Evolutionary conservation across 2,888 invertebrate genomes (phyloP).

Genomic region (Agrotis ipsilon): DNA sequence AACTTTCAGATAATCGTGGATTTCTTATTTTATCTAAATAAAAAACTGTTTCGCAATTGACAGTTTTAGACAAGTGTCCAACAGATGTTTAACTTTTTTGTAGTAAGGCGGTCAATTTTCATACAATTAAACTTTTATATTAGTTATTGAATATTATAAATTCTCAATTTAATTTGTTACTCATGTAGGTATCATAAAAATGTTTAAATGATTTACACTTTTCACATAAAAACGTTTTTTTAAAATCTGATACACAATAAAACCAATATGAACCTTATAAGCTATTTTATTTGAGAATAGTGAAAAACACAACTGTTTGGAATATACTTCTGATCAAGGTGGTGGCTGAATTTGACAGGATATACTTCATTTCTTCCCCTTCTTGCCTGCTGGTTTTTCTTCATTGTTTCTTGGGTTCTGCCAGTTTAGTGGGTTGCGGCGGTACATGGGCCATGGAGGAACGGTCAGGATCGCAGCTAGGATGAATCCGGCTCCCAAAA

Average conservation of each 20-base stretch:
- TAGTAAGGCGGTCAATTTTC: conserved; percentile 3
- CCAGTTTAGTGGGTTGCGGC: conserved; percentile 97
- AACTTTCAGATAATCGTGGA: too few relatives aligned
- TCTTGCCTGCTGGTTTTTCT: conserved; percentile 88
- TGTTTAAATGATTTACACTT: not conserved
- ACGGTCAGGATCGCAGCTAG: conserved; percentile 96
- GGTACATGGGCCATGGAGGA: conserved; percentile 99
- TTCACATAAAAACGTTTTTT: not conserved
- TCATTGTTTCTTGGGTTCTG: conserved; percentile 93
- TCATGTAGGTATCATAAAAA: not conserved
- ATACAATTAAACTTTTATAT: not conserved
- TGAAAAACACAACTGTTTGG: conserved; percentile 50
- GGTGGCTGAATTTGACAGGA: conserved; percentile 12
- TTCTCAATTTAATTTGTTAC: conserved; percentile 6
- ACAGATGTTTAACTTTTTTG: too few relatives aligned
- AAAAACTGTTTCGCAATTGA: too few relatives aligned
- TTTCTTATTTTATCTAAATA: too few relatives aligned
- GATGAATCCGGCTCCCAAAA: conserved; percentile 97
- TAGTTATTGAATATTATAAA: not conserved
- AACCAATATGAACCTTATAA: conserved; percentile 63
- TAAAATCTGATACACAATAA: conserved; percentile 48
- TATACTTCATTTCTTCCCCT: conserved; percentile 85
- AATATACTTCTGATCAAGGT: conserved; percentile 38
- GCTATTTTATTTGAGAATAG: conserved; percentile 70
- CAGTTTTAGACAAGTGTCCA: too few relatives aligned